Percentiles rank a stretch among this genome's conserved stretches.
These are phyloP conservation scores for Siniperca scherzeri DNA, from an alignment of 2,797 vertebrate genomes.

Conservation along the genomic window DNA sequence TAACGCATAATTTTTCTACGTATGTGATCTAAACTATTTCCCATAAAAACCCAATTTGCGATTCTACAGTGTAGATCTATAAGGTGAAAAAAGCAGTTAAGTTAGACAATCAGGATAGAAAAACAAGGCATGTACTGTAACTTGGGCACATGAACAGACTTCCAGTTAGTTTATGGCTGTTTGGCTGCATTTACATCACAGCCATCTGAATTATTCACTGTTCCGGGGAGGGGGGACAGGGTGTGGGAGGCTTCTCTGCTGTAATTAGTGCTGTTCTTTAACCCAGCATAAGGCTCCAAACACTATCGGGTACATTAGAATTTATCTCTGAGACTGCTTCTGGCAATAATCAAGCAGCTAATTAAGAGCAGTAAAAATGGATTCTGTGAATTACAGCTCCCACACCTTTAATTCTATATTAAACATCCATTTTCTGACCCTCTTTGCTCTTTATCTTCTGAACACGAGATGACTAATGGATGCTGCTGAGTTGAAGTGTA, in stretches of 20 bases:
- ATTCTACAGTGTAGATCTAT: background rate
- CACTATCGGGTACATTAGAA: slow-evolving; percentile 38
- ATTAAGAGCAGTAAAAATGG: slow-evolving; percentile 62
- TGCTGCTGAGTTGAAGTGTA: background rate
- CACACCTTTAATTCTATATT: slow-evolving; percentile 45
- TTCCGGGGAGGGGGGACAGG: background rate
- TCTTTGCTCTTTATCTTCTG: slow-evolving; percentile 6
- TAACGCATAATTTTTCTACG: background rate
- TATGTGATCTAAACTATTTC: background rate
- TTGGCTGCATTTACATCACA: slow-evolving; percentile 57
- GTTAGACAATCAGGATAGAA: background rate
- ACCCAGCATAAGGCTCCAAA: slow-evolving; percentile 45
- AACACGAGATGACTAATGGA: slow-evolving; percentile 27
- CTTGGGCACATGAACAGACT: slow-evolving; percentile 4
- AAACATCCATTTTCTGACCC: slow-evolving; percentile 39
- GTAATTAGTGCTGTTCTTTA: slow-evolving; percentile 60
- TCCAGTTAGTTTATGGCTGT: slow-evolving; percentile 40
- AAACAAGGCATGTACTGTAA: background rate
- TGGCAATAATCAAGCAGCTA: slow-evolving; percentile 61
- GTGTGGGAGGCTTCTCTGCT: slow-evolving; percentile 16
- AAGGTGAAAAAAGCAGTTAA: background rate
- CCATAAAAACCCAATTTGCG: background rate
- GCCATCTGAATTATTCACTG: slow-evolving; percentile 64
- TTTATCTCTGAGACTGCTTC: slow-evolving; percentile 39
- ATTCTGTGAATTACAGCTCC: slow-evolving; percentile 55